Conservation (phyloP, 2,113 vertebrate genomes). For the Pavo muticus region DNA sequence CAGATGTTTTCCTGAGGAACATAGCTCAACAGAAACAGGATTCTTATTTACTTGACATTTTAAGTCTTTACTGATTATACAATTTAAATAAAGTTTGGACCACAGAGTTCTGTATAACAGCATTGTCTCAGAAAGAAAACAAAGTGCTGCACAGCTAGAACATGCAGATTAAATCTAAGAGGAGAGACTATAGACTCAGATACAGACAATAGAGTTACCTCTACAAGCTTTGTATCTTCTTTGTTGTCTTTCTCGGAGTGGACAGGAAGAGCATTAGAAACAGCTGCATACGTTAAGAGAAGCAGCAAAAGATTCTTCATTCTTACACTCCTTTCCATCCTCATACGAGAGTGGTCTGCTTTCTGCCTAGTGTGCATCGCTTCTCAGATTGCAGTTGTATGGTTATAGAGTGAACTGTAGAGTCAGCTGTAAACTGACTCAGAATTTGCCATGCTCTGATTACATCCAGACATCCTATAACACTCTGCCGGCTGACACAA, state of each 20-base stretch:
- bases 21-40: background rate
- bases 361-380: background rate
- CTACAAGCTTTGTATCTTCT: slow-evolving; percentile 43
- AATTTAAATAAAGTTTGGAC: background rate
- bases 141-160: background rate
- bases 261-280: slow-evolving; percentile 37
- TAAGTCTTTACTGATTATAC: background rate
- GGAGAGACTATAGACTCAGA: background rate
- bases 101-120: background rate
- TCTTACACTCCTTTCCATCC: background rate
- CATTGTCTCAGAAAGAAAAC: background rate
- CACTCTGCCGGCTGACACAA: background rate
- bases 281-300: background rate
- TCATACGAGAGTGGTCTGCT: background rate
- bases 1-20: background rate
- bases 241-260: slow-evolving; percentile 5
- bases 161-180: background rate
- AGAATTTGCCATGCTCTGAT: slow-evolving; percentile 54
- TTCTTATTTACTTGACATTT: background rate
- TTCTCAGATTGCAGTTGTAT: accelerated
- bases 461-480: slow-evolving; percentile 15
- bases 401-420: background rate
- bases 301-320: slow-evolving; percentile 65
- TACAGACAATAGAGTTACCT: slow-evolving; percentile 62
- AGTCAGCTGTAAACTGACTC: slow-evolving; percentile 66